Base-by-base conservation (phyloP, 2,113 vertebrate genomes). In the Tapirus terrestris region DNA sequence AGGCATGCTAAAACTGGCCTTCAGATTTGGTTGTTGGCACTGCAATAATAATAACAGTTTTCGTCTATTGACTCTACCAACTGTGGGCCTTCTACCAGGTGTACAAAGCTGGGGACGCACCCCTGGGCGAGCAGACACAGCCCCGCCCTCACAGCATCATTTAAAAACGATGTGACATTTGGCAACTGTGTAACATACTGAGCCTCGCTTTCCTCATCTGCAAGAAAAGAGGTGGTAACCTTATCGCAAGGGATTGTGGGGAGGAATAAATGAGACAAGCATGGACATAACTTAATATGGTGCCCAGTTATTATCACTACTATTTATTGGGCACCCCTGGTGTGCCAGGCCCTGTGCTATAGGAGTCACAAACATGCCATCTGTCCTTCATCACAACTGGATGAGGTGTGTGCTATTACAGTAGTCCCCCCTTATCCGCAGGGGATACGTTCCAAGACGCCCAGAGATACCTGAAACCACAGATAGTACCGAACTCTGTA, bases 401-500 rank as follows among this genome's bases (percentile, higher is more conserved):
- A 45, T 0, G 0, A 33, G 43, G 33, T 9, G 9, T 14, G 11
- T 16, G 36, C 11, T 6, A 6, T 36, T 13, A 29, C 16, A 53
- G 51, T 13, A 53, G 51, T 16, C 51, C 51, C 4, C 51, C 13
- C 51, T 53, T 53, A 53, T 13, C 51, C 14, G 13, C 14, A 3
- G 51, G 51, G 51, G 51, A 53, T 53, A 53, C 51, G 11, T 14
- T 53, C 51, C 51, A 53, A 53, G 51, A 13, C 51, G 14, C 51
- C 51, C 51, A 53, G 51, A 13, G 51, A 53, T 53, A 13, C 51
- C 51, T 53, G 51, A 53, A 53, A 16, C 51, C 51, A 53, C 51
- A 14, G 14, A 53, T 16, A 53, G 51, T 13, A 53, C 51, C 13
- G 2, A 53, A 53, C 14, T 13, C 51, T 53, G 51, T 53, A 53